These are phyloP conservation scores for Lasioglossum lativentre DNA, from an alignment of 2,888 invertebrate species.

Conservation along the genomic window DNA sequence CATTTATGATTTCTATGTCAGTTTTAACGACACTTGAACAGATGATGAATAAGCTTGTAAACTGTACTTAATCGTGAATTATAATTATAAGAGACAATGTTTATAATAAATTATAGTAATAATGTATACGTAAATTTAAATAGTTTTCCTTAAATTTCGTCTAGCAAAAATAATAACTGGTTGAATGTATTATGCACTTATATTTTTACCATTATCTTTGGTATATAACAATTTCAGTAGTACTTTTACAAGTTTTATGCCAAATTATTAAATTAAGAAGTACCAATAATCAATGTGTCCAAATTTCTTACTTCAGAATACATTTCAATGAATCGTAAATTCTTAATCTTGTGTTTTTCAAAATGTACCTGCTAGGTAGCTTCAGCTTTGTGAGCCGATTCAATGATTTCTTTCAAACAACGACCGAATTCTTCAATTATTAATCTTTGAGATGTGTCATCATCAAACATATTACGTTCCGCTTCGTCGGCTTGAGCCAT, in stretches of 20 bases:
- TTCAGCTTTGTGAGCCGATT: slow-evolving; percentile 87
- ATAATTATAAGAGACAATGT: too few relatives aligned
- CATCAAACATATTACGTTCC: slow-evolving; percentile 88
- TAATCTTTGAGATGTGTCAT: slow-evolving; percentile 88
- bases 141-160: too few relatives aligned
- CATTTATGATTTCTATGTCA: too few relatives aligned
- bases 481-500: slow-evolving; percentile 96
- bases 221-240: slow-evolving; percentile 62
- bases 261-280: slow-evolving; percentile 47
- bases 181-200: slow-evolving; percentile 1
- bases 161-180: too few relatives aligned
- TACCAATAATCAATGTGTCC: slow-evolving; percentile 43
- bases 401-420: slow-evolving; percentile 97
- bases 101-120: too few relatives aligned
- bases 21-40: too few relatives aligned
- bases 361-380: slow-evolving; percentile 80
- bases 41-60: too few relatives aligned
- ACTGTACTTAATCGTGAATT: too few relatives aligned
- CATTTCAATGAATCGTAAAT: slow-evolving; percentile 38
- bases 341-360: too few relatives aligned
- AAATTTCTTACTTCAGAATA: slow-evolving; percentile 44
- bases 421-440: slow-evolving; percentile 98
- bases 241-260: slow-evolving; percentile 22
- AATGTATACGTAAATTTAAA: too few relatives aligned
- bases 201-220: slow-evolving; percentile 59